A percentile compares a stretch with the other conserved stretches of the same genome.
Conservation (phyloP, 1,140 invertebrate species). For the Alviniconcha marisindica region DNA sequence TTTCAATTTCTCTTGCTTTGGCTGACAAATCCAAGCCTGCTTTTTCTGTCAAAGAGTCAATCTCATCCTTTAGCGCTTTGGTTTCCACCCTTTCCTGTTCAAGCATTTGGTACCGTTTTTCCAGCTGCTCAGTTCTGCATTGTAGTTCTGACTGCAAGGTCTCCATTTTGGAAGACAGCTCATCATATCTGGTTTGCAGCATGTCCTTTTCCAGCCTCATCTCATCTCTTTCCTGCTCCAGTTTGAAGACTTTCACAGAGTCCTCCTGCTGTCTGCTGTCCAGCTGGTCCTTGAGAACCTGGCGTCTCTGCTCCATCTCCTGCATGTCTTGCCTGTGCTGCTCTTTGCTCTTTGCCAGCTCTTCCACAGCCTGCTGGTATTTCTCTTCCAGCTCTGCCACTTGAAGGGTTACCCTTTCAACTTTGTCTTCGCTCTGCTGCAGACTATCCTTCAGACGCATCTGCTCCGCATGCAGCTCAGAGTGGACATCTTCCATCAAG, state of each 20-base stretch:
- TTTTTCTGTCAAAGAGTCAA: slow-evolving; percentile 29
- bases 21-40: background rate
- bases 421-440: slow-evolving; percentile 17
- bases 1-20: slow-evolving; percentile 2
- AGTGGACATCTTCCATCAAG: slow-evolving; percentile 18
- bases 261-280: background rate
- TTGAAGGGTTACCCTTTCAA: slow-evolving; percentile 1
- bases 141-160: slow-evolving; percentile 20
- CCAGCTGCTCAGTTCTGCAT: background rate
- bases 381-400: slow-evolving; percentile 13
- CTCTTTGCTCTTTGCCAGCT: background rate
- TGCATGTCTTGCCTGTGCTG: slow-evolving; percentile 3
- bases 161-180: background rate
- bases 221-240: slow-evolving; percentile 17
- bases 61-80: slow-evolving; percentile 24
- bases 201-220: background rate
- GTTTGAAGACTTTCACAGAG: background rate
- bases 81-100: background rate
- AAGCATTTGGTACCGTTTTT: background rate
- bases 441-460: background rate
- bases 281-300: slow-evolving; percentile 1
- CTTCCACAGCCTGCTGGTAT: background rate
- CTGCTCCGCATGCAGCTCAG: slow-evolving; percentile 33
- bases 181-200: background rate
- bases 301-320: slow-evolving; percentile 8